A percentile compares a stretch with the other conserved stretches of the same genome.
These are phyloP conservation scores for Caligus rogercresseyi DNA, from an alignment of 1,140 invertebrate genomes.

Conservation along the genomic window DNA sequence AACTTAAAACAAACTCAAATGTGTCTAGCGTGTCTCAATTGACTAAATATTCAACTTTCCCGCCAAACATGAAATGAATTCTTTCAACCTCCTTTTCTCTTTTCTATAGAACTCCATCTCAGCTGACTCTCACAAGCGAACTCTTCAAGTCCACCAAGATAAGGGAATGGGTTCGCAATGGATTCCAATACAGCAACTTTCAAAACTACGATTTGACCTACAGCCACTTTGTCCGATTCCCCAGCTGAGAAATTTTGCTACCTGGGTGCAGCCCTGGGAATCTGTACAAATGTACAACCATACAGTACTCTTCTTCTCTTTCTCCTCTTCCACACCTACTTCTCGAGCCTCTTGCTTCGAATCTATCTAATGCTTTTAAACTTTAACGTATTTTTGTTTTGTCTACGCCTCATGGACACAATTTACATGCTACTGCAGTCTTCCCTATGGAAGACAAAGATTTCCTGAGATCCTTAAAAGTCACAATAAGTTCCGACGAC, in stretches of 20 bases:
- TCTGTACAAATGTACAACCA: background rate
- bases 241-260: slow-evolving; percentile 15
- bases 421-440: background rate
- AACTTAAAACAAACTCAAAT: no score
- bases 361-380: background rate
- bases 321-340: background rate
- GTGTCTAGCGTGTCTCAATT: background rate
- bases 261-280: slow-evolving; percentile 20
- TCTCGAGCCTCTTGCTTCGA: background rate
- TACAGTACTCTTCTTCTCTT: background rate
- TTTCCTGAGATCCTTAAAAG: slow-evolving; percentile 9
- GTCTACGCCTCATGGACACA: background rate
- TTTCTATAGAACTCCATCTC: slow-evolving; percentile 7
- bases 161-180: slow-evolving; percentile 10
- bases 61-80: background rate
- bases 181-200: slow-evolving; percentile 8
- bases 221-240: slow-evolving; percentile 16
- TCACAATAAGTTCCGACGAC: no score
- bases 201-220: slow-evolving; percentile 18
- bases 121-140: slow-evolving; percentile 13
- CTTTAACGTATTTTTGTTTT: background rate
- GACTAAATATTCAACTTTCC: background rate
- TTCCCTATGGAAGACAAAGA: slow-evolving; percentile 11
- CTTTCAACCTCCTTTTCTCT: background rate
- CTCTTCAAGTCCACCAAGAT: background rate